Evolutionary conservation across 2,797 vertebrate genomes (phyloP).

Genomic region (Myotis planiceps): DNA sequence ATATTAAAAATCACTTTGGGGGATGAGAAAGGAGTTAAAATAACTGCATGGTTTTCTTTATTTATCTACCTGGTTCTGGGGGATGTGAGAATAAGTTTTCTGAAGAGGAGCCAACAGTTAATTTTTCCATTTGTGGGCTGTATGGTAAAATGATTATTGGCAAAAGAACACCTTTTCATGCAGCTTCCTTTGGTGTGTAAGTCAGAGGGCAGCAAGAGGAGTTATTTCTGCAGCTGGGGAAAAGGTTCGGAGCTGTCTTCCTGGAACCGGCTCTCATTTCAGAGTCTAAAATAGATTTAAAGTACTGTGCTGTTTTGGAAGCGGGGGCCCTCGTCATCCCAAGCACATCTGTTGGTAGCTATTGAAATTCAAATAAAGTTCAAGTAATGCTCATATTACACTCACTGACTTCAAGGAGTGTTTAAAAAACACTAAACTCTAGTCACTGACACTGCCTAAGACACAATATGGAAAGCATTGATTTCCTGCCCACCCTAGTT

Average conservation of each 20-base stretch:
- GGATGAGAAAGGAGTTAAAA: constrained; percentile 38
- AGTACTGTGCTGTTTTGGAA: constrained; percentile 65
- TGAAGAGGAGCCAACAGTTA: constrained; percentile 49
- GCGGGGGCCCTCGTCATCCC: constrained; percentile 26
- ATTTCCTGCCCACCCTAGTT: background rate
- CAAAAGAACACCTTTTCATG: constrained; percentile 46
- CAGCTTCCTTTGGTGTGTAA: constrained; percentile 32
- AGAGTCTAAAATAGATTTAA: constrained; percentile 69
- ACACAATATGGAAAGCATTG: background rate
- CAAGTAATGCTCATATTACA: constrained; percentile 58
- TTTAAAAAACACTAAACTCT: constrained; percentile 13
- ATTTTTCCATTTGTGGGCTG: constrained; percentile 47
- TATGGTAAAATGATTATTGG: constrained; percentile 24
- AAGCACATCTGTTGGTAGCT: constrained; percentile 65
- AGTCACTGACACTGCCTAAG: background rate
- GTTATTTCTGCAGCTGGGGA: constrained; percentile 61
- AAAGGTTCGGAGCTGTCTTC: constrained; percentile 48
- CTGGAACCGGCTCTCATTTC: constrained; percentile 61
- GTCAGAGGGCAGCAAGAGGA: constrained; percentile 32
- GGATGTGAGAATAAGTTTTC: constrained; percentile 15
- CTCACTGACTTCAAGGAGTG: constrained; percentile 26
- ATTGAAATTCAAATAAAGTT: constrained; percentile 66
- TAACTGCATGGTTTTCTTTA: background rate
- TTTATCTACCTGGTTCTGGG: constrained; percentile 17
- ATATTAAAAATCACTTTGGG: background rate